Percentiles rank a stretch among this genome's conserved stretches.
These are phyloP conservation scores for Phrynocephalus vlangalii DNA, from an alignment of 2,797 vertebrate species.

Conservation along the genomic window DNA sequence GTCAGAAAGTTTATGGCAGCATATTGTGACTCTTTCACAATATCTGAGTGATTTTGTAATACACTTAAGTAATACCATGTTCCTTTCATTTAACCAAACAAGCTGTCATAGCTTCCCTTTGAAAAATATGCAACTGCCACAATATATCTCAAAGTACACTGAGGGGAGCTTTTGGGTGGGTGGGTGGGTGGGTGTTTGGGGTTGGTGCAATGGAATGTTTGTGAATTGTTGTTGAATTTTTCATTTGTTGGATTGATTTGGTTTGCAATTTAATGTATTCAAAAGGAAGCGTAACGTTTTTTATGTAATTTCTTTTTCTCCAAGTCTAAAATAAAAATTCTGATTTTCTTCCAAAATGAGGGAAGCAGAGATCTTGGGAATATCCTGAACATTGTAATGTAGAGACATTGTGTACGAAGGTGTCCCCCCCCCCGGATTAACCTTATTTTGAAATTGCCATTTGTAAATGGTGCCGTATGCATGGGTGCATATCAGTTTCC, in stretches of 20 bases:
- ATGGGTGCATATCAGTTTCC: not conserved
- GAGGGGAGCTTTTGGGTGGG: not conserved
- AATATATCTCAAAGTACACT: not conserved
- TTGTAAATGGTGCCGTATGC: not conserved
- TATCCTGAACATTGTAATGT: too few relatives aligned
- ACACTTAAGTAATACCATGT: not conserved
- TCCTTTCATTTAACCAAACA: not conserved
- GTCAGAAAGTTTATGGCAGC: too few relatives aligned
- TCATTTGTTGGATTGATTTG: not conserved
- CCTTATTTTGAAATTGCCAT: too few relatives aligned
- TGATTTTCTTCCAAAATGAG: not conserved
- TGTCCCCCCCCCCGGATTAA: too few relatives aligned
- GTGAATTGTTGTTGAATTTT: not conserved
- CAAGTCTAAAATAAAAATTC: not conserved
- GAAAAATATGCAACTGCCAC: not conserved
- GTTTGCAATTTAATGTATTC: not conserved
- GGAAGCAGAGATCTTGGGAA: too few relatives aligned
- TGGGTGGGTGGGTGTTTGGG: too few relatives aligned
- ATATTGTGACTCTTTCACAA: not conserved
- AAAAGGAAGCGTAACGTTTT: not conserved
- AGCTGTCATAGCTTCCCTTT: not conserved
- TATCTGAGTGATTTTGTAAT: not conserved
- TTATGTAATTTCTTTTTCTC: not conserved
- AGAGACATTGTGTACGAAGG: not conserved
- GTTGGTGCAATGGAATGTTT: too few relatives aligned